Conservation (phyloP, 2,888 invertebrate genomes). For the Clitarchus hookeri region DNA sequence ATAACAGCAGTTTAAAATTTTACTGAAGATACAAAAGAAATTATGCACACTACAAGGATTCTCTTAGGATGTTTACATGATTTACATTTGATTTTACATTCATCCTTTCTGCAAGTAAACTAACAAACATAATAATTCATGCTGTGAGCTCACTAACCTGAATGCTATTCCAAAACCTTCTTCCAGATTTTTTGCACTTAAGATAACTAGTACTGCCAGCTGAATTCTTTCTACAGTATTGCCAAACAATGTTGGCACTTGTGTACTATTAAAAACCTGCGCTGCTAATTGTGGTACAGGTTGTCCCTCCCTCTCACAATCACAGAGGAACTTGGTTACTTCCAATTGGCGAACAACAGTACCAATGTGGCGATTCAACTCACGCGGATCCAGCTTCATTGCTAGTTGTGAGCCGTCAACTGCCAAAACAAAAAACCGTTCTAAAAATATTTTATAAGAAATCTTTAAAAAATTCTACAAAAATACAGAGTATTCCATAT, state of each 20-base stretch:
- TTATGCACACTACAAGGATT: no score
- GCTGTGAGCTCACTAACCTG: constrained; percentile 57
- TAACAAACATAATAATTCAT: no score
- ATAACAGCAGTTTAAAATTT: no score
- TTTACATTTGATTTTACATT: no score
- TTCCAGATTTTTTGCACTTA: constrained; percentile 69
- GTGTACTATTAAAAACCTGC: not conserved
- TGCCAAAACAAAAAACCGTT: not conserved
- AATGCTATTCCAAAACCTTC: constrained; percentile 73
- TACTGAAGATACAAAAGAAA: no score
- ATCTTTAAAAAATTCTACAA: no score
- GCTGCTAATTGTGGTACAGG: constrained; percentile 25
- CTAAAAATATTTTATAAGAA: not conserved
- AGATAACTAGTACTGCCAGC: constrained; percentile 68
- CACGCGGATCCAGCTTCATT: constrained; percentile 71
- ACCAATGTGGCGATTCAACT: constrained; percentile 77
- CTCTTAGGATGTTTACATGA: no score
- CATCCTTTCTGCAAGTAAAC: no score
- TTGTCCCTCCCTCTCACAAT: constrained; percentile 61
- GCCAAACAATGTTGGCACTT: constrained; percentile 73
- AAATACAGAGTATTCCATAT: no score
- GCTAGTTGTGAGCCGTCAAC: constrained; percentile 46
- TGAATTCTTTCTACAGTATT: constrained; percentile 69
- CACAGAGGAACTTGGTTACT: constrained; percentile 71
- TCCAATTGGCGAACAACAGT: constrained; percentile 83